Base-by-base conservation (phyloP, 2,797 vertebrate genomes). In the Eulemur albifrons region DNA sequence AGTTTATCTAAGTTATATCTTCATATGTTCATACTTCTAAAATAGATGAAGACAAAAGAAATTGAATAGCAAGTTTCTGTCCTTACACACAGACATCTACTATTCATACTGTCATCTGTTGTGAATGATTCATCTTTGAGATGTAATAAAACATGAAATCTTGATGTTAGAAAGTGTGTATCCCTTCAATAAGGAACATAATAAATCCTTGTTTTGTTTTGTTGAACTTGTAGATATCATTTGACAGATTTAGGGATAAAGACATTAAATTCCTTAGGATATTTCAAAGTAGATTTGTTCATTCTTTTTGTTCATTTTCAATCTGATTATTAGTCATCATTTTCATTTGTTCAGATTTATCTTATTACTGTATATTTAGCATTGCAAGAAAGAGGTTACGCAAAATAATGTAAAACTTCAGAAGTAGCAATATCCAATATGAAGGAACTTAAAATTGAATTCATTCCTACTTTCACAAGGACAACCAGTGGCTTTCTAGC, bases 81-180 rank as follows among this genome's bases (percentile, higher is more conserved):
- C 94, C 98, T 97, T 98, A 97, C 96, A 97, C 97, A 97, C 96
- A 97, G 96, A 98, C 98, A 97, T 93, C 94, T 95, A 92, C 93
- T 97, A 95, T 98, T 98, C 95, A 97, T 90, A 65, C 85, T 97
- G 86, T 93, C 96, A 98, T 98, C 96, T 98, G 90, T 92, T 98
- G 52, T 92, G 93, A 98, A 85, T 94, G 88, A 98, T 97, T 98
- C 88, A 97, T 95, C 67, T 96, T 87, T 96, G 94, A 98, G 84
- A 97, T 96, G 75, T 95, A 84, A 97, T 97, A 97, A 98, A 98
- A 97, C 61, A 87, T 93, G 82, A 97, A 96, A 98, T 97, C 54
- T 93, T 97, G 85, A 95, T 97, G 52, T 45, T 83, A 84, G 8
- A 91, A 94, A 61, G 30, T 81, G 48, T 95, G 13, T 38, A 93